Evolutionary conservation across 2,888 invertebrate genomes (phyloP), one percentile per base, ranked within the genome.

Genomic region (Meta bourneti): DNA sequence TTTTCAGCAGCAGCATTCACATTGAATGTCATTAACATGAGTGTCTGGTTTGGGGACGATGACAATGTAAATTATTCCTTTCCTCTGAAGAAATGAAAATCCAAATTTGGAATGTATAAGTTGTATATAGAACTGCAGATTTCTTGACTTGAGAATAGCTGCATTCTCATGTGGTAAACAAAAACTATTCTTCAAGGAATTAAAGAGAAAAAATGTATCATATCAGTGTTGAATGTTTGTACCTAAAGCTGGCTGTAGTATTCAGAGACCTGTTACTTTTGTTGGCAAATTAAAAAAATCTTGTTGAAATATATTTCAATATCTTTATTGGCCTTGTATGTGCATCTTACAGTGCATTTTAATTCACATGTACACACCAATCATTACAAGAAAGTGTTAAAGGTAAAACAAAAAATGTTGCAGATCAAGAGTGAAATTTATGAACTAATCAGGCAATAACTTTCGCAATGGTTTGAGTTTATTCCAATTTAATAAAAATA

Each of bases 141-240:
- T 86, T 90, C 92, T 88, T 82, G 72, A 86, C 52, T 71, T 71
- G 79, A 79, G 80, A 81, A 51, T 54, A 81, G 81, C 86, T 90
- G 90, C 89, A 90, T 82, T 77, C 81, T 91, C 52, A 80, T 82
- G 87, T 91, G 91, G 91, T 78, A 79, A 34, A 34, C 34, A 34
- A 82, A 78, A 80, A 75, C 71, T 92, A 82, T 91, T 84, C 83
- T 78, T 79, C 86, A 82, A 80, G 71, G 70, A 92, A 84, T 84
- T 80, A 80, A 72, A 89, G 69, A 91, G 54, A 91, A 80, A 34
- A 91, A 92, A 75, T 92, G 90, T 92, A 92, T 90, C 92, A 92
- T 92, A 92, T 92, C 90, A 90, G 90, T 92, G 92, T 90, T 92
- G 92, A 85, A 90, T 92, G 92, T 92, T 92, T 92, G 87, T 92